Evolutionary conservation across 1,140 invertebrate genomes (phyloP).

Genomic region (Temnothorax longispinosus): DNA sequence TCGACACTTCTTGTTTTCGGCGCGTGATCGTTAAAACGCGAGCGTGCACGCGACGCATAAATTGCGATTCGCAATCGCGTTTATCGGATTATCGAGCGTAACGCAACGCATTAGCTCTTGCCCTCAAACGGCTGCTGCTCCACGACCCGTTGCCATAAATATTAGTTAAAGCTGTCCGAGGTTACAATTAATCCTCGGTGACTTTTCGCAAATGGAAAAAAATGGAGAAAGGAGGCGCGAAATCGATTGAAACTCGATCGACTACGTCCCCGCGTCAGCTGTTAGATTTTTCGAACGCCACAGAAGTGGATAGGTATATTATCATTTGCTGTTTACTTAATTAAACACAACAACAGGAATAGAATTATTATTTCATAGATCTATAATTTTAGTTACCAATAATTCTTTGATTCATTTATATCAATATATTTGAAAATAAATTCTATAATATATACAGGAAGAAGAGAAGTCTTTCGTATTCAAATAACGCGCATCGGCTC

Average conservation of each 20-base stretch:
- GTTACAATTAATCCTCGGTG: neutral
- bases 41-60: conserved; percentile 44
- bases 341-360: neutral
- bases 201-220: neutral
- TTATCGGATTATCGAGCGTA: conserved; percentile 63
- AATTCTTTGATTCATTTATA: no score
- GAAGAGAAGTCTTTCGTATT: conserved; percentile 64
- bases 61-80: conserved; percentile 41
- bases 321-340: neutral
- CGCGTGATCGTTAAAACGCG: conserved; percentile 43
- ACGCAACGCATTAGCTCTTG: conserved; percentile 33
- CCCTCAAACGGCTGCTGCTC: neutral
- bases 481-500: conserved; percentile 53
- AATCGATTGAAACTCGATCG: neutral
- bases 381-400: neutral
- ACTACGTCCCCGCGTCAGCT: neutral
- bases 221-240: neutral
- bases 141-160: neutral
- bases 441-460: neutral
- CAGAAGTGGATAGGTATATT: neutral
- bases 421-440: neutral
- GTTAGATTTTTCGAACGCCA: neutral
- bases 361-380: neutral
- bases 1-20: conserved; percentile 53
- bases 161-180: conserved; percentile 49